Conservation (phyloP, 1,140 invertebrate genomes). For the Leptinotarsa texana region DNA sequence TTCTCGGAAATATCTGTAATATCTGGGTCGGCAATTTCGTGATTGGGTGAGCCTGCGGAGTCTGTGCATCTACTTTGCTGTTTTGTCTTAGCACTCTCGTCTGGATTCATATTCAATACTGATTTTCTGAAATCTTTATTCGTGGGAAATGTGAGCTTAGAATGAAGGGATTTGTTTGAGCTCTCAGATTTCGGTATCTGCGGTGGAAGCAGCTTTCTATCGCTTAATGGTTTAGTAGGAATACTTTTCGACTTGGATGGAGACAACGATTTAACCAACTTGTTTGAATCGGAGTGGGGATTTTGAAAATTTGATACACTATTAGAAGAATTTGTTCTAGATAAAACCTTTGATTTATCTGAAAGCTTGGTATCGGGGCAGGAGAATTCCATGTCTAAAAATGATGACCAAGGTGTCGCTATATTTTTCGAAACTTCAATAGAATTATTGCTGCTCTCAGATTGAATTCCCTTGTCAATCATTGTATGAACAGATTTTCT, state of each 20-base stretch:
- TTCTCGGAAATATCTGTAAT: slow-evolving; percentile 51
- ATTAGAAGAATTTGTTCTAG: slow-evolving; percentile 53
- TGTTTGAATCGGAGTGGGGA: slow-evolving; percentile 42
- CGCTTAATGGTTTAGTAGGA: slow-evolving; percentile 42
- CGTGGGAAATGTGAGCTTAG: slow-evolving; percentile 54
- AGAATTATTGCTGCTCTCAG: slow-evolving; percentile 67
- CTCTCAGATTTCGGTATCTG: slow-evolving; percentile 62
- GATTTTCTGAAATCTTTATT: slow-evolving; percentile 81
- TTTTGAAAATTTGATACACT: slow-evolving; percentile 39
- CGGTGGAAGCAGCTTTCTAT: slow-evolving; percentile 60
- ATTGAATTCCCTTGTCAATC: slow-evolving; percentile 69
- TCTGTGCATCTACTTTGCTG: slow-evolving; percentile 56
- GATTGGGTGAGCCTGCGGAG: slow-evolving; percentile 62
- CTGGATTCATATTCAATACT: slow-evolving; percentile 68
- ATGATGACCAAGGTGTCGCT: slow-evolving; percentile 66
- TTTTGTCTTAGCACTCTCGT: slow-evolving; percentile 54
- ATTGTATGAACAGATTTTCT: slow-evolving; percentile 56
- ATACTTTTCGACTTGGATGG: slow-evolving; percentile 41
- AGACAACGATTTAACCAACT: slow-evolving; percentile 33
- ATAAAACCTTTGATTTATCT: slow-evolving; percentile 49
- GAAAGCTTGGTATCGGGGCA: slow-evolving; percentile 46
- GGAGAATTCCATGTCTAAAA: slow-evolving; percentile 63
- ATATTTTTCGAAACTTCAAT: slow-evolving; percentile 64
- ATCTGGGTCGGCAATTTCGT: slow-evolving; percentile 54
- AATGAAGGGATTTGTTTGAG: slow-evolving; percentile 55